Evolutionary conservation across 2,888 invertebrate species (phyloP).

Genomic region (Athetis lepigone): DNA sequence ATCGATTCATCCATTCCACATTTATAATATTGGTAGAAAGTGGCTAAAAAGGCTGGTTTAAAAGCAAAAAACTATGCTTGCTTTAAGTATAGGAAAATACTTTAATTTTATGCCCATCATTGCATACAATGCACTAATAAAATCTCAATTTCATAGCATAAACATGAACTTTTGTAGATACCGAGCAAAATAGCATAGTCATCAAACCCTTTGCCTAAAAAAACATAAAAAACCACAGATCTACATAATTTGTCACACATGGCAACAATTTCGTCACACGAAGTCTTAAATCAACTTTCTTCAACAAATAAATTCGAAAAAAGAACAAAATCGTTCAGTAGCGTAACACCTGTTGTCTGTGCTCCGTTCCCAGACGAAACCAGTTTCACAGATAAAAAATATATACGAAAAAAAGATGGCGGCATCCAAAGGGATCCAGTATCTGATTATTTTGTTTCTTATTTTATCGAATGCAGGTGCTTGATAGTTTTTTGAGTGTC

Average conservation of each 20-base stretch:
- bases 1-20: too few species aligned
- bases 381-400: constrained; percentile 79
- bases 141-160: constrained; percentile 57
- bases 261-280: constrained; percentile 65
- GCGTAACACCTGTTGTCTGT: constrained; percentile 85
- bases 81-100: constrained; percentile 3
- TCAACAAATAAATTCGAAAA: constrained; percentile 63
- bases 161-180: constrained; percentile 25
- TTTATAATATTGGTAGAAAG: too few species aligned
- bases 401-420: constrained; percentile 70
- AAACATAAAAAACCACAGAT: constrained; percentile 53
- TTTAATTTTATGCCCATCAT: constrained; percentile 33
- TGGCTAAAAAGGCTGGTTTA: too few species aligned
- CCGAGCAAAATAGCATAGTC: constrained; percentile 30
- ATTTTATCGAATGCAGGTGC: constrained; percentile 77
- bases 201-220: constrained; percentile 13
- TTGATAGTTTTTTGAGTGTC: constrained; percentile 63
- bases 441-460: constrained; percentile 79
- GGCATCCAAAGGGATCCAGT: constrained; percentile 66
- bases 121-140: constrained; percentile 24
- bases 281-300: constrained; percentile 68
- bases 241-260: constrained; percentile 67
- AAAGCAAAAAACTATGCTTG: background rate
- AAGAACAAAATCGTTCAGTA: constrained; percentile 73
- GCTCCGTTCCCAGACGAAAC: constrained; percentile 83